Percentiles rank a stretch among this genome's conserved stretches.
These are phyloP conservation scores for Anguilla japonica DNA, from an alignment of 2,113 vertebrate species.

Conservation along the genomic window DNA sequence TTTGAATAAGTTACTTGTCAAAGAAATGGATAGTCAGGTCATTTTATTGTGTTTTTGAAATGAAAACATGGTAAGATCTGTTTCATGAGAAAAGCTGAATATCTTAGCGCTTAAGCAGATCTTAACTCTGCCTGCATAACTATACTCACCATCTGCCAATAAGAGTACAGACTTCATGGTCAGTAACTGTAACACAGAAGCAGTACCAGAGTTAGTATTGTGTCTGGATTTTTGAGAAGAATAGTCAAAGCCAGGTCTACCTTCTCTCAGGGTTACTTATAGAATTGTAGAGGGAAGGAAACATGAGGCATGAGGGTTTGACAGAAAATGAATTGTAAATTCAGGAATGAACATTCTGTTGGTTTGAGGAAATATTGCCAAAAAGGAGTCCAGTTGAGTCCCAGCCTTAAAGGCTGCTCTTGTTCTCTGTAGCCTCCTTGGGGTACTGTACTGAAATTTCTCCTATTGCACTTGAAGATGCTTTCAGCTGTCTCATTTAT, in stretches of 20 bases:
- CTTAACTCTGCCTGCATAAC: background rate
- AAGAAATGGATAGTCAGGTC: background rate
- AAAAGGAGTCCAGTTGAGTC: conserved; percentile 35
- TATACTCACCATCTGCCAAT: background rate
- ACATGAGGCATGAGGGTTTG: background rate
- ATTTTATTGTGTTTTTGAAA: background rate
- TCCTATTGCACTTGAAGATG: conserved; percentile 52
- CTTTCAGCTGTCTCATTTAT: conserved; percentile 40
- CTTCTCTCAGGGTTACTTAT: conserved; percentile 34
- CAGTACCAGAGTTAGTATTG: background rate
- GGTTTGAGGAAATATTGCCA: conserved; percentile 43
- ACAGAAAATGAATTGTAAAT: background rate
- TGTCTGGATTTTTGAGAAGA: conserved; percentile 11
- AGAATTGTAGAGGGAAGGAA: conserved; percentile 3
- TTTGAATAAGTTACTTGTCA: background rate
- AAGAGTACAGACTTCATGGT: background rate
- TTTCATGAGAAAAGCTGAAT: background rate
- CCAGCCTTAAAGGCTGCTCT: background rate
- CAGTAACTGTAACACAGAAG: background rate
- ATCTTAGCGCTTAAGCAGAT: background rate
- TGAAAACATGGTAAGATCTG: conserved; percentile 1
- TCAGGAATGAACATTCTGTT: conserved; percentile 5
- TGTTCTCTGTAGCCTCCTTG: conserved; percentile 21
- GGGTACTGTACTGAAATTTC: conserved; percentile 47
- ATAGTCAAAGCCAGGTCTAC: conserved; percentile 16